Evolutionary conservation across 2,888 invertebrate genomes (phyloP).

Genomic region (Mermis nigrescens): DNA sequence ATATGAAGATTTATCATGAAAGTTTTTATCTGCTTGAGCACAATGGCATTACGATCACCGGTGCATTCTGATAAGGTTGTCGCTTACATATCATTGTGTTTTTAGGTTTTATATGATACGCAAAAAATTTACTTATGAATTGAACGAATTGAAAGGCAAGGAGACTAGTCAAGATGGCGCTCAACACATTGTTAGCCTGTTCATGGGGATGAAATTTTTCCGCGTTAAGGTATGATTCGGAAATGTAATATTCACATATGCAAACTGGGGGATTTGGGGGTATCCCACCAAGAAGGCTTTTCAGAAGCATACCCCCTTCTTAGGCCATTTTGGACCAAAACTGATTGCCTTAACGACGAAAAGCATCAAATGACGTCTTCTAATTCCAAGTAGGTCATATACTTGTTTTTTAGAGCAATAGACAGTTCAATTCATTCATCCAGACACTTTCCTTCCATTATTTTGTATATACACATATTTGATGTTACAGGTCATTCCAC

Average conservation of each 20-base stretch:
- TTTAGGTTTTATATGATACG: slow-evolving; percentile 59
- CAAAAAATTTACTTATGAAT: slow-evolving; percentile 72
- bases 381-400: no score
- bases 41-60: neutral
- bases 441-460: no score
- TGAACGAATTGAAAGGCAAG: slow-evolving; percentile 61
- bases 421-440: no score
- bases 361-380: slow-evolving; percentile 17
- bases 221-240: slow-evolving; percentile 44
- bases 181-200: slow-evolving; percentile 79
- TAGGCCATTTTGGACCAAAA: no score
- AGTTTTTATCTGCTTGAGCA: neutral
- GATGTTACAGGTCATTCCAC: no score
- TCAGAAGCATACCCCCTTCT: no score
- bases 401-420: no score
- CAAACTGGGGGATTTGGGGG: neutral
- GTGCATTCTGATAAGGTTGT: neutral
- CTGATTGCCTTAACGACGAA: no score
- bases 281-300: no score
- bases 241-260: neutral
- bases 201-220: slow-evolving; percentile 99
- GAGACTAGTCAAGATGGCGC: slow-evolving; percentile 65
- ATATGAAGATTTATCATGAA: no score
- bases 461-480: no score
- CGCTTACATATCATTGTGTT: neutral